A percentile compares a stretch with the other conserved stretches of the same genome.
These are phyloP conservation scores for Myotis lucifugus DNA, from an alignment of 2,113 vertebrate species.

Conservation along the genomic window DNA sequence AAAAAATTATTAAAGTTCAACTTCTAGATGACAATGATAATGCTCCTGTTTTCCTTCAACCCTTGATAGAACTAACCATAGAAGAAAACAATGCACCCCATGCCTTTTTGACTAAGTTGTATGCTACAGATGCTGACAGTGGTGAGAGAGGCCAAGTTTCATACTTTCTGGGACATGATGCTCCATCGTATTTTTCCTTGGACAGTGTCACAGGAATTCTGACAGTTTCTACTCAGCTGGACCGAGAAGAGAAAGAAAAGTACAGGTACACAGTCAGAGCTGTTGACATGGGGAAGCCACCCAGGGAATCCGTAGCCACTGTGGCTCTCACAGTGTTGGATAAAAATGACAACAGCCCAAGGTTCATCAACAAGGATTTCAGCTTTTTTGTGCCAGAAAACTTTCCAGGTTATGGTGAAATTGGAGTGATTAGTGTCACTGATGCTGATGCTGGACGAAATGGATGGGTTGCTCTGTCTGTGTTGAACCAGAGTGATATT, in stretches of 20 bases:
- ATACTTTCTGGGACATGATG: slow-evolving; percentile 93
- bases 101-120: slow-evolving; percentile 92
- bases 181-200: slow-evolving; percentile 92
- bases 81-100: slow-evolving; percentile 96
- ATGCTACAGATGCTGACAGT: slow-evolving; percentile 94
- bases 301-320: slow-evolving; percentile 93
- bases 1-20: slow-evolving; percentile 90
- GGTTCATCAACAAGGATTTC: slow-evolving; percentile 99
- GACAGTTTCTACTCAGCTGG: slow-evolving; percentile 92
- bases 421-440: slow-evolving; percentile 95
- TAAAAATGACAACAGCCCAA: slow-evolving; percentile 97
- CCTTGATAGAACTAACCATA: slow-evolving; percentile 91
- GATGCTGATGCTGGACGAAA: slow-evolving; percentile 95
- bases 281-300: slow-evolving; percentile 92
- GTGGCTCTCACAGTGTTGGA: slow-evolving; percentile 93
- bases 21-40: slow-evolving; percentile 97
- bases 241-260: slow-evolving; percentile 96
- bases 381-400: slow-evolving; percentile 99
- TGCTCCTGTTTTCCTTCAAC: slow-evolving; percentile 92
- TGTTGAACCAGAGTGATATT: slow-evolving; percentile 96
- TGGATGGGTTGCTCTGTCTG: slow-evolving; percentile 96
- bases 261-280: slow-evolving; percentile 96
- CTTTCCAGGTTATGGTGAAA: slow-evolving; percentile 97
- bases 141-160: slow-evolving; percentile 90
- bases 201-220: slow-evolving; percentile 92